A percentile compares a stretch with the other conserved stretches of the same genome.
Conservation (phyloP, 2,797 vertebrate species). For the Cryptoblepharus egeriae region DNA sequence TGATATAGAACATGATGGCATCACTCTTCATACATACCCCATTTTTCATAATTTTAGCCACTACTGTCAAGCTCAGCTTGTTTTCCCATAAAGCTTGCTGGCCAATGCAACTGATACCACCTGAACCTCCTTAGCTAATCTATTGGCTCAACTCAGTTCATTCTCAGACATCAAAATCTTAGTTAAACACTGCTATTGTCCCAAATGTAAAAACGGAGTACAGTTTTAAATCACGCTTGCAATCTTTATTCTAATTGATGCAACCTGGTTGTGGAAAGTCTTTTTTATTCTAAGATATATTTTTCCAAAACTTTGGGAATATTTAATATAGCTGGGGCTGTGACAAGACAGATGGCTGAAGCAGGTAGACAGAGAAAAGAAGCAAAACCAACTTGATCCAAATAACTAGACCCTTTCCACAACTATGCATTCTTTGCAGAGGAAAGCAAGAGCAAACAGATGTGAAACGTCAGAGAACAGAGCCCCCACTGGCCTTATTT, state of each 20-base stretch:
- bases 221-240: neutral
- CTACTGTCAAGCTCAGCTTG: too few relatives aligned
- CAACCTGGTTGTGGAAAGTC: neutral
- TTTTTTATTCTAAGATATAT: neutral
- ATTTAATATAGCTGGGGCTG: neutral
- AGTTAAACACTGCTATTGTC: neutral
- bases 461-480: neutral
- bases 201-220: neutral
- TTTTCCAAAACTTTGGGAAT: neutral
- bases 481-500: slow-evolving; percentile 7
- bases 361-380: neutral
- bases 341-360: neutral
- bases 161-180: neutral
- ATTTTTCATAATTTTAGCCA: too few relatives aligned
- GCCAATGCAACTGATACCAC: too few relatives aligned
- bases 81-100: too few relatives aligned
- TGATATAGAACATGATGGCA: too few relatives aligned
- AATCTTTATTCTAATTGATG: neutral
- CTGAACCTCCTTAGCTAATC: too few relatives aligned
- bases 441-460: neutral
- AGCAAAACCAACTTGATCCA: neutral
- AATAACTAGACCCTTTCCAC: neutral
- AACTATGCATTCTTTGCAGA: neutral
- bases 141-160: neutral
- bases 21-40: too few relatives aligned